Percentiles rank a stretch among this genome's conserved stretches.
Evolutionary conservation across 1,140 invertebrate genomes (phyloP).

Genomic region (Danaus melanippus): DNA sequence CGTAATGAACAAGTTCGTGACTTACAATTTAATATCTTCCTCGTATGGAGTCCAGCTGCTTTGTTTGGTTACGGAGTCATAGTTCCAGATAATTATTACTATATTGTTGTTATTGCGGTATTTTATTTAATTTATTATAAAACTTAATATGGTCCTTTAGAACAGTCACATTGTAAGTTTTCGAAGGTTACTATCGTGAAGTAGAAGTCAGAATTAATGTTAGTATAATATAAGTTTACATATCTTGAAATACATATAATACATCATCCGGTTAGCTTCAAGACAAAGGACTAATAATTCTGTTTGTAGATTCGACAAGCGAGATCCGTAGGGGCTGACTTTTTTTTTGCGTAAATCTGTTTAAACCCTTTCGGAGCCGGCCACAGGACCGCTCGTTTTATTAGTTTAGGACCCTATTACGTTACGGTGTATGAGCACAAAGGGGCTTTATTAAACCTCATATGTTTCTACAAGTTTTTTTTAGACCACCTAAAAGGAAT

Average conservation of each 20-base stretch:
- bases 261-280: slow-evolving; percentile 7
- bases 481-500: slow-evolving; percentile 6
- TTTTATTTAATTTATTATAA: too few relatives aligned
- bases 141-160: too few relatives aligned
- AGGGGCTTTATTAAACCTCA: slow-evolving; percentile 45
- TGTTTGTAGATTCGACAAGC: slow-evolving; percentile 18
- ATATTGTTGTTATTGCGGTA: too few relatives aligned
- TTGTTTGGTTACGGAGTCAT: too few relatives aligned
- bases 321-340: slow-evolving; percentile 17
- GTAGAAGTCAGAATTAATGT: too few relatives aligned
- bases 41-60: too few relatives aligned
- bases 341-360: slow-evolving; percentile 47
- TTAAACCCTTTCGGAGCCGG: slow-evolving; percentile 43
- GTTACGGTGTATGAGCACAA: slow-evolving; percentile 42
- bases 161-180: too few relatives aligned
- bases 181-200: too few relatives aligned
- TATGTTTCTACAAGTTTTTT: slow-evolving; percentile 27
- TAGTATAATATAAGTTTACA: neutral
- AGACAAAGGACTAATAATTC: slow-evolving; percentile 17
- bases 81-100: too few relatives aligned
- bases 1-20: slow-evolving; percentile 12
- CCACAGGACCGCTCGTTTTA: slow-evolving; percentile 42
- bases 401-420: slow-evolving; percentile 65
- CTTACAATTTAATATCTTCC: neutral
- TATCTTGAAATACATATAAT: slow-evolving; percentile 1